phyloP scores from a whole-genome alignment of 2,797 vertebrate genomes.

The Champsocephalus esox region DNA sequence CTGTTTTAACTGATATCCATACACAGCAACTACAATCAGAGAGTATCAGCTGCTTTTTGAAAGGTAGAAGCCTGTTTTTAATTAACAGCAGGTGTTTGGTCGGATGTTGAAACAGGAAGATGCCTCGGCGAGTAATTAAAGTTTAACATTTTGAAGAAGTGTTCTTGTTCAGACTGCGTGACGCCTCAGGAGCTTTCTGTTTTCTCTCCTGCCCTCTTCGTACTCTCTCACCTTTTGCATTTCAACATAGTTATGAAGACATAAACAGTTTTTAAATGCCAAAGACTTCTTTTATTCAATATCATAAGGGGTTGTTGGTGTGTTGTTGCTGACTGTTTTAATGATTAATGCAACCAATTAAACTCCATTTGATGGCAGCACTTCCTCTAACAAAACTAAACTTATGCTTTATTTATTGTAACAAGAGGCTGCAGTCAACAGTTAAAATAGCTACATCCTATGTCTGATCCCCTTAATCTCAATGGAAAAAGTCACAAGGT shows the following conservation, averaged over 20 bases:
- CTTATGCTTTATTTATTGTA: constrained; percentile 7
- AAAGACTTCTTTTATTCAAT: constrained; percentile 15
- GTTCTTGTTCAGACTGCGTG: constrained; percentile 34
- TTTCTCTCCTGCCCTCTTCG: constrained; percentile 16
- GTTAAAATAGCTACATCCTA: no score
- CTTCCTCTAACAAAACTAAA: constrained; percentile 14
- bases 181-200: constrained; percentile 46
- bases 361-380: constrained; percentile 45
- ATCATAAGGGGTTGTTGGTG: constrained; percentile 13
- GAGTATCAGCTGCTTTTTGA: constrained; percentile 54
- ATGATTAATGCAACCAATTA: constrained; percentile 69
- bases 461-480: no score
- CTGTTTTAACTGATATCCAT: constrained; percentile 37
- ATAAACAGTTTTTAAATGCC: constrained; percentile 22
- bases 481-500: no score
- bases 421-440: no score
- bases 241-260: constrained; percentile 23
- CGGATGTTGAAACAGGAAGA: constrained; percentile 51
- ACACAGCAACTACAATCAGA: constrained; percentile 38
- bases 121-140: constrained; percentile 59
- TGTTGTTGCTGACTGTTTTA: constrained; percentile 44
- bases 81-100: constrained; percentile 71
- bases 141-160: constrained; percentile 49
- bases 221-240: constrained; percentile 4
- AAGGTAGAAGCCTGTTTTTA: constrained; percentile 65